Evolutionary conservation across 2,113 vertebrate genomes (phyloP).

Genomic region (Anolis sagrei): DNA sequence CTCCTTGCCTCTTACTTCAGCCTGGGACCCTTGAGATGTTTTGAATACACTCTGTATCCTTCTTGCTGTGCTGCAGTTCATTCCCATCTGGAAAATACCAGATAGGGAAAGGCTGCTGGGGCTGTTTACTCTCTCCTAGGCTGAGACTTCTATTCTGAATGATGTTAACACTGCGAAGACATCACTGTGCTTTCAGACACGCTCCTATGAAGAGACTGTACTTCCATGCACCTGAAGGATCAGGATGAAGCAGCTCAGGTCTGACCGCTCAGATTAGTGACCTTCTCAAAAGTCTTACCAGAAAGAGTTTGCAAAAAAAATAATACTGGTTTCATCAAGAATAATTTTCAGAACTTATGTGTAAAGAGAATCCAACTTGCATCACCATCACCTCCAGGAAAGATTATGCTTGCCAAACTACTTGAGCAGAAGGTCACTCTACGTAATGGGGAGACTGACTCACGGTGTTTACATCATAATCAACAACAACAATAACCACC

Average conservation of each 20-base stretch:
- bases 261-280: not conserved
- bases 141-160: too few relatives aligned
- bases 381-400: conserved; percentile 11
- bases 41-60: not conserved
- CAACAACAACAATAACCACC: too few relatives aligned
- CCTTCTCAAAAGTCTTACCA: not conserved
- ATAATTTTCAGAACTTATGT: not conserved
- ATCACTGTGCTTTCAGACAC: not conserved
- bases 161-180: too few relatives aligned
- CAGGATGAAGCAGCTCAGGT: not conserved
- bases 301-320: not conserved
- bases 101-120: too few relatives aligned
- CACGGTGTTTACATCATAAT: too few relatives aligned
- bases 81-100: too few relatives aligned
- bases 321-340: not conserved
- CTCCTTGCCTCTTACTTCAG: not conserved
- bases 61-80: too few relatives aligned
- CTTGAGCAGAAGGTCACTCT: not conserved
- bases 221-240: not conserved
- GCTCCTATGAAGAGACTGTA: not conserved
- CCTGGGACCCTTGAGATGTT: not conserved
- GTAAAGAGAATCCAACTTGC: not conserved
- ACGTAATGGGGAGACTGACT: too few relatives aligned
- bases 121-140: too few relatives aligned
- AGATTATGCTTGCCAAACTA: not conserved